phyloP scores from a whole-genome alignment of 2,888 invertebrate species.

The Venusia cambrica region DNA sequence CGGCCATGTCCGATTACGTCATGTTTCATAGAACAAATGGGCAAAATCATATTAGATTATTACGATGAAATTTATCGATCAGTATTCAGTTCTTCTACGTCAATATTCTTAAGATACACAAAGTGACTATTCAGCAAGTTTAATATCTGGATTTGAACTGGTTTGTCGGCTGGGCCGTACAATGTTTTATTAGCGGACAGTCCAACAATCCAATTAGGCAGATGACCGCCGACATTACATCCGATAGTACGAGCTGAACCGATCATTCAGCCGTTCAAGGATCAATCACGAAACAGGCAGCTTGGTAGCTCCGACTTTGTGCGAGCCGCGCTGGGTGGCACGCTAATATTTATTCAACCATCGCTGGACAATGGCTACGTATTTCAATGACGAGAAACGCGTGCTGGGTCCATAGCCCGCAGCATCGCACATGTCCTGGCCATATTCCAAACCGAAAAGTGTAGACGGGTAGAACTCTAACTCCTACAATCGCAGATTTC shows the following conservation, averaged over 20 bases:
- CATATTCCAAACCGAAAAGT: conserved; percentile 3
- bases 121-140: no score
- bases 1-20: no score
- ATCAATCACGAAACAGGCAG: conserved; percentile 58
- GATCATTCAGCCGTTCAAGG: conserved; percentile 61
- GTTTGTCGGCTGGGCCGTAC: conserved; percentile 3
- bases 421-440: conserved; percentile 35
- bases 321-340: conserved; percentile 69
- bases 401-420: conserved; percentile 43
- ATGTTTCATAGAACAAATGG: no score
- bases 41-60: no score
- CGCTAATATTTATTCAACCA: conserved; percentile 73
- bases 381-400: conserved; percentile 63
- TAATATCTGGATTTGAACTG: no score
- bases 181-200: conserved; percentile 21
- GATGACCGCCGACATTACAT: conserved; percentile 21
- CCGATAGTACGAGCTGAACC: conserved; percentile 31
- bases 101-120: no score
- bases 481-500: no score
- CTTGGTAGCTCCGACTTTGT: conserved; percentile 47
- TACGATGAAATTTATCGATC: no score
- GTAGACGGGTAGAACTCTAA: conserved; percentile 7
- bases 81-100: no score
- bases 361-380: conserved; percentile 70
- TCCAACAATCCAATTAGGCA: conserved; percentile 28